Evolutionary conservation across 2,888 invertebrate genomes (phyloP), one percentile per base, ranked within the genome.

Genomic region (Chouioia cunea): DNA sequence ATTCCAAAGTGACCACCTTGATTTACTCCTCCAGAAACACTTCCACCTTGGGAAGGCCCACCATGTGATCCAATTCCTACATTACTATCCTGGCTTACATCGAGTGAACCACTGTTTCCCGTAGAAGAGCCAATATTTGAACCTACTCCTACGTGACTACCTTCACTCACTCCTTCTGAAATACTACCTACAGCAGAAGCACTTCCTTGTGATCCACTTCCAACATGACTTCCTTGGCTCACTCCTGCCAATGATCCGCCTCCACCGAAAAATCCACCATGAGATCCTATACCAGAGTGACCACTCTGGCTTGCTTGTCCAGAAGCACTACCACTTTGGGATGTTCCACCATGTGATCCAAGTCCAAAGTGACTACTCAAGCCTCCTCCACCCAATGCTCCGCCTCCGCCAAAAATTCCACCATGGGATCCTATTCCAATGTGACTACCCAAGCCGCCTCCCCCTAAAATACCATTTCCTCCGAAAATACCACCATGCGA

Each of bases 1-100:
- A 54, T 48, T 6, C 50, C 65, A 48, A 65, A 57, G 18, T 58
- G 43, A 43, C 65, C 65, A 8, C 57, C 53, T 22, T 46, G 46
- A 20, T 15, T 12, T 8, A 47, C 12, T 47, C 23, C 23, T 53
- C 20, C 43, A 20, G 20, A 47, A 48, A 59, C n/a, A 18, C 22
- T 27, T 2, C 54, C 54, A 54, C 54, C 54, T 14, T 18, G 22
- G 23, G n/a, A n/a, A n/a, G 23, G 12, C 2, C 54, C 27, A 0
- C 54, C 54, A 1, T 54, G 54, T 15, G 54, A 22, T 1, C 54
- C 18, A 27, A 54, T 23, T 2, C 23, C n/a, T n/a, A n/a, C n/a
- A n/a, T n/a, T n/a, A n/a, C n/a, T n/a, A n/a, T n/a, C n/a, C n/a
- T n/a, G n/a, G n/a, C n/a, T n/a, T n/a, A n/a, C n/a, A n/a, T n/a